A percentile compares a stretch with the other conserved stretches of the same genome.
Conservation (phyloP, 2,797 vertebrate species). For the Pseudocheirus occidentalis region DNA sequence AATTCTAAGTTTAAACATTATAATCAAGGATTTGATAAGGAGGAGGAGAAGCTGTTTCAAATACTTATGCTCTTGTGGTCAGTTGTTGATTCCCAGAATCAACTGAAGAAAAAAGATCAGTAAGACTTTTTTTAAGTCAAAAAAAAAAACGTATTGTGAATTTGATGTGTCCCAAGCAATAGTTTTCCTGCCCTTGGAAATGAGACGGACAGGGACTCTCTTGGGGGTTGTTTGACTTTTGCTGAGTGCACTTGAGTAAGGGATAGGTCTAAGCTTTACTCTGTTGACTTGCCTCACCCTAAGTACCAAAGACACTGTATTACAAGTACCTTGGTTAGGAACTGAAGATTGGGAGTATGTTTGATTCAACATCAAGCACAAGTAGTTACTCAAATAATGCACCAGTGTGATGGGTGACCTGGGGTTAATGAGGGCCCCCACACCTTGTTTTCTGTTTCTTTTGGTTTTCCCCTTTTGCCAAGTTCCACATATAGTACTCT, state of each 20-base stretch:
- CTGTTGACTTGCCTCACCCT: slow-evolving; percentile 9
- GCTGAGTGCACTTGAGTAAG: slow-evolving; percentile 16
- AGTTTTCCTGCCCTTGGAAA: slow-evolving; percentile 41
- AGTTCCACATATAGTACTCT: not conserved
- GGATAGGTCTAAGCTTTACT: slow-evolving; percentile 27
- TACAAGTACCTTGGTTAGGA: slow-evolving; percentile 11
- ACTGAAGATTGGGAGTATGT: not conserved
- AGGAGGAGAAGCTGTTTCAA: slow-evolving; percentile 58
- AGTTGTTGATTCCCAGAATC: slow-evolving; percentile 67
- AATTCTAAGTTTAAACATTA: slow-evolving; percentile 60
- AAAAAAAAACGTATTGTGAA: not conserved
- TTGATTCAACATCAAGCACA: not conserved
- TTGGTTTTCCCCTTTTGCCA: not conserved
- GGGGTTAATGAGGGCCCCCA: not conserved
- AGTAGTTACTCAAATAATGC: not conserved
- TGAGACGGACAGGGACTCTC: not conserved
- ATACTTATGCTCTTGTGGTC: slow-evolving; percentile 54
- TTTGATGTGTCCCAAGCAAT: not conserved
- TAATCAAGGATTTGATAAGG: slow-evolving; percentile 66
- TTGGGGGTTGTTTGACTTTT: slow-evolving; percentile 34
- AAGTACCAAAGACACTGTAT: not conserved
- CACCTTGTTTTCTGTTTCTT: not conserved
- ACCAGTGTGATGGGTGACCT: not conserved
- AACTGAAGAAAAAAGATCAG: slow-evolving; percentile 63
- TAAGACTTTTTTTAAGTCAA: slow-evolving; percentile 60